A percentile compares a stretch with the other conserved stretches of the same genome.
Conservation (phyloP, 2,888 invertebrate genomes). For the Margaritifera margaritifera region DNA sequence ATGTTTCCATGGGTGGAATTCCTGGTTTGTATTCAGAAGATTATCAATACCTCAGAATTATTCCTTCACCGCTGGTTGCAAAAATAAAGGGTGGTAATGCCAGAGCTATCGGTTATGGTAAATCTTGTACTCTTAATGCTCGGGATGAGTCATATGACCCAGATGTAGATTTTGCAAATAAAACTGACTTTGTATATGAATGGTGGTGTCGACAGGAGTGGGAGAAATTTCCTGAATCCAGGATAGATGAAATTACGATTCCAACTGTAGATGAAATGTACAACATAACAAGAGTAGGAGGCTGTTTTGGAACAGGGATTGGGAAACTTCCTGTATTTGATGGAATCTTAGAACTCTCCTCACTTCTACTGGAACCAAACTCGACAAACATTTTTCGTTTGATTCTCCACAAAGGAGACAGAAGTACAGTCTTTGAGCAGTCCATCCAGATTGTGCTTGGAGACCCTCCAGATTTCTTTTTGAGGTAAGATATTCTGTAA, state of each 20-base stretch:
- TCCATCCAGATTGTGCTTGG: slow-evolving; percentile 44
- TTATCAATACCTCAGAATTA: slow-evolving; percentile 42
- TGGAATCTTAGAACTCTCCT: slow-evolving; percentile 25
- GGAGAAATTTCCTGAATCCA: slow-evolving; percentile 24
- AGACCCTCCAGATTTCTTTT: slow-evolving; percentile 36
- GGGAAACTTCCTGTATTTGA: slow-evolving; percentile 28
- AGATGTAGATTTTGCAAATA: slow-evolving; percentile 23
- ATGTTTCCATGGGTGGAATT: slow-evolving; percentile 53
- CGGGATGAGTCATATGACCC: slow-evolving; percentile 43
- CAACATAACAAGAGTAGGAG: slow-evolving; percentile 26
- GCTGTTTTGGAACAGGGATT: slow-evolving; percentile 50
- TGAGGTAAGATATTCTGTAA: slow-evolving; percentile 37
- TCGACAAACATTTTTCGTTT: slow-evolving; percentile 45
- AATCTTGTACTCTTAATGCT: slow-evolving; percentile 37
- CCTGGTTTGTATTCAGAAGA: slow-evolving; percentile 47
- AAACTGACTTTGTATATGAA: slow-evolving; percentile 33
- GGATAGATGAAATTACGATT: slow-evolving; percentile 19
- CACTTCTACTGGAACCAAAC: slow-evolving; percentile 31
- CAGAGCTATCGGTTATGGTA: slow-evolving; percentile 43
- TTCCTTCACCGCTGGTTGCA: slow-evolving; percentile 37
- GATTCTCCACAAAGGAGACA: slow-evolving; percentile 25
- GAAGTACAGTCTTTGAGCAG: slow-evolving; percentile 37
- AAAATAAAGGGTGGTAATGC: slow-evolving; percentile 43
- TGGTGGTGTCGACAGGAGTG: slow-evolving; percentile 45
- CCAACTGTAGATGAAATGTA: slow-evolving; percentile 18